Percentiles rank a stretch among this genome's conserved stretches.
Evolutionary conservation across 2,113 vertebrate genomes (phyloP).

Genomic region (Hymenochirus boettgeri): DNA sequence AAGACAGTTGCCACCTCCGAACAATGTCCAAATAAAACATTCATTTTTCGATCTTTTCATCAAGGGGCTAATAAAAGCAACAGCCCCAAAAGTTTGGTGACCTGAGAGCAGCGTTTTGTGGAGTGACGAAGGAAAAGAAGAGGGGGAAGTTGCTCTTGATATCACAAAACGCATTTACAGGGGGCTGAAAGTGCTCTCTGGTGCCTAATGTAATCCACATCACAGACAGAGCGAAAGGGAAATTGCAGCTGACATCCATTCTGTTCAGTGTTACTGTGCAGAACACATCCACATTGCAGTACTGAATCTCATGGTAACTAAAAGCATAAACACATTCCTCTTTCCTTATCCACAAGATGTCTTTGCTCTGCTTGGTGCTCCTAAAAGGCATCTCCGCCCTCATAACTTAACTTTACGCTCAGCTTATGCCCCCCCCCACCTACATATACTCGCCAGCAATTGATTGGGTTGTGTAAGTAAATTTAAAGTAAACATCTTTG

Average conservation of each 20-base stretch:
- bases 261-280: slow-evolving; percentile 35
- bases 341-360: slow-evolving; percentile 17
- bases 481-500: no score
- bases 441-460: no score
- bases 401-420: no score
- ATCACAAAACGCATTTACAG: slow-evolving; percentile 36
- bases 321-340: slow-evolving; percentile 34
- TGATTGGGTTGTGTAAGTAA: no score
- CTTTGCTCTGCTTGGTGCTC: slow-evolving; percentile 9
- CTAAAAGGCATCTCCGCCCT: no score
- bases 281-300: slow-evolving; percentile 35
- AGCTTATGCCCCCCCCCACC: no score
- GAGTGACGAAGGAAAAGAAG: slow-evolving; percentile 1
- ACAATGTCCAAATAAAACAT: slow-evolving; percentile 23
- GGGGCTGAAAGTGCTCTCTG: slow-evolving; percentile 37
- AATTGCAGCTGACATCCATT: slow-evolving; percentile 42
- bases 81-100: slow-evolving; percentile 29
- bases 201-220: slow-evolving; percentile 41
- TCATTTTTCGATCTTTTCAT: slow-evolving; percentile 23
- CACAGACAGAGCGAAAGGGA: slow-evolving; percentile 36
- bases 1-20: background rate
- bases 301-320: slow-evolving; percentile 33
- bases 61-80: slow-evolving; percentile 28
- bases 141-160: slow-evolving; percentile 26
- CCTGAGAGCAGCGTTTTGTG: slow-evolving; percentile 22